Percentiles rank a stretch among this genome's conserved stretches.
phyloP scores from a whole-genome alignment of 2,888 invertebrate species.

The Junonia oenone region DNA sequence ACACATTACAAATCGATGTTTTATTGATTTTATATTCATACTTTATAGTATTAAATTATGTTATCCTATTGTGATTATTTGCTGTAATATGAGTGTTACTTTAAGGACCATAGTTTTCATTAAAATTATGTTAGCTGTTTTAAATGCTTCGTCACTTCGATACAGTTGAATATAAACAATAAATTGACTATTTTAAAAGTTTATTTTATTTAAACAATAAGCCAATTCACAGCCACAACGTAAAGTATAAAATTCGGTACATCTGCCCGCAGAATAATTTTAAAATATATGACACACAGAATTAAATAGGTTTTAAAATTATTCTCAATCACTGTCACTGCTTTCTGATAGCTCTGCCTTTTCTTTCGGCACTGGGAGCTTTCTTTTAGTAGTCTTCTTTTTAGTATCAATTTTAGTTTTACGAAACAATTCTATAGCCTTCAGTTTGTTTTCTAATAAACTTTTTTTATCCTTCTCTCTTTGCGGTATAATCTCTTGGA shows the following conservation, averaged over 20 bases:
- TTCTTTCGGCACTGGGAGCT: constrained; percentile 69
- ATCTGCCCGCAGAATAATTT: not conserved
- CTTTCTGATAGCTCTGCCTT: constrained; percentile 84
- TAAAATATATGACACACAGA: not conserved
- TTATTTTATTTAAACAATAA: constrained; percentile 42
- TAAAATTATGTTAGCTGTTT: constrained; percentile 10
- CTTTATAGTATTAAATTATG: constrained; percentile 2
- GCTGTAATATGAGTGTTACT: constrained; percentile 12
- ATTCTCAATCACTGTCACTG: constrained; percentile 73
- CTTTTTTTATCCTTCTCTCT: constrained; percentile 83
- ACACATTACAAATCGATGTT: not conserved
- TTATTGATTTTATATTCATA: not conserved
- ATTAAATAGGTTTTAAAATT: constrained; percentile 6
- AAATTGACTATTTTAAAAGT: constrained; percentile 64
- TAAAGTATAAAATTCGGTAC: not conserved
- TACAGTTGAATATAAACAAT: constrained; percentile 64
- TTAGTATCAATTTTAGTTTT: constrained; percentile 83
- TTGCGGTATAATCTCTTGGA: constrained; percentile 85
- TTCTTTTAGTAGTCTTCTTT: constrained; percentile 62
- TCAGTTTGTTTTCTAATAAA: constrained; percentile 83
- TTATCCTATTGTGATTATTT: constrained; percentile 14
- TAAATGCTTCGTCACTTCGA: constrained; percentile 42
- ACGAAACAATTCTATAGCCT: constrained; percentile 86
- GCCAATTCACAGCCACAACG: constrained; percentile 1
- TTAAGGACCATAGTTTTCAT: constrained; percentile 10